Percentiles rank a stretch among this genome's conserved stretches.
These are phyloP conservation scores for Gymnorhina tibicen DNA, from an alignment of 2,113 vertebrate genomes.

Conservation along the genomic window DNA sequence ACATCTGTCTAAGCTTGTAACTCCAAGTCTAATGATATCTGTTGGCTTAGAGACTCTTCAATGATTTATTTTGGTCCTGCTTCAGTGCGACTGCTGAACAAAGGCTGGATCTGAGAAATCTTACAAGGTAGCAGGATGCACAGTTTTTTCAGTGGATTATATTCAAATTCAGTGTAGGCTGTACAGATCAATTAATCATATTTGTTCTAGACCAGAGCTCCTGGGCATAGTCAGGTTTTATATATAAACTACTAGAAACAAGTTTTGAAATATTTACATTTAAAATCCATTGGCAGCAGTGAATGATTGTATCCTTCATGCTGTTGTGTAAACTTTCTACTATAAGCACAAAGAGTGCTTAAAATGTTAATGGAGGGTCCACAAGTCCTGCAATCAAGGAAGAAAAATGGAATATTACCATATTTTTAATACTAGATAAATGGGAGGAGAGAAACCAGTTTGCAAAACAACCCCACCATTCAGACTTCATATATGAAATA, in stretches of 20 bases:
- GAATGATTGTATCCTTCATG: background rate
- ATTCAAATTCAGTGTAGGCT: background rate
- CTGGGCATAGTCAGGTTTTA: background rate
- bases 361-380: background rate
- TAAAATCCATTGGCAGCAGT: background rate
- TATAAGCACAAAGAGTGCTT: background rate
- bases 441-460: background rate
- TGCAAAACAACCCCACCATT: background rate
- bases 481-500: background rate
- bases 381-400: background rate
- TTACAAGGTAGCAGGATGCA: background rate
- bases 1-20: conserved; percentile 22
- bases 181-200: background rate
- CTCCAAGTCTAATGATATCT: conserved; percentile 12
- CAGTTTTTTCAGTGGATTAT: background rate
- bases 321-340: background rate
- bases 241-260: background rate
- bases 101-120: background rate
- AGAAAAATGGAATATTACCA: background rate
- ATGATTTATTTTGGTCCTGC: conserved; percentile 25
- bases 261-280: background rate
- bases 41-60: background rate
- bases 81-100: background rate
- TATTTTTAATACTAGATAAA: background rate
- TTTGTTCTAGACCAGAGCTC: background rate